phyloP scores from a whole-genome alignment of 2,888 invertebrate species.

The Homarus gammarus region DNA sequence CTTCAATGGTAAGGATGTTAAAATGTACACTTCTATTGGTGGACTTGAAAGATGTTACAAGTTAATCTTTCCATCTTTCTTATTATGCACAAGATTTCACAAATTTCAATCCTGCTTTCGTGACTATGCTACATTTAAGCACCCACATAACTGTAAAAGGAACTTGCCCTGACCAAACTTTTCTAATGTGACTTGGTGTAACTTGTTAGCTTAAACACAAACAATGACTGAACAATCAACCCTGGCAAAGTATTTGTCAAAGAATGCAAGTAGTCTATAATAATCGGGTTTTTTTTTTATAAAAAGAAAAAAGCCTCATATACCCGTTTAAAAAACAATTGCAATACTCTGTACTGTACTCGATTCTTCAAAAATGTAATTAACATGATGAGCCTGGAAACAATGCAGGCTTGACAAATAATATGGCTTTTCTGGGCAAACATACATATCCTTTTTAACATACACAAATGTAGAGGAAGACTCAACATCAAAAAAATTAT shows the following conservation, averaged over 20 bases:
- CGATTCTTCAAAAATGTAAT: background rate
- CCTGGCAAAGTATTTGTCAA: background rate
- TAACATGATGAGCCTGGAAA: background rate
- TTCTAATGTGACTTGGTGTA: background rate
- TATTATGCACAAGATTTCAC: background rate
- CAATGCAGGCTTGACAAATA: background rate
- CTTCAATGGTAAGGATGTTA: background rate
- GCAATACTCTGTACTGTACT: background rate
- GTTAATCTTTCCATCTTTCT: background rate
- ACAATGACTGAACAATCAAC: conserved; percentile 17
- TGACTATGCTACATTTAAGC: background rate
- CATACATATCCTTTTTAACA: background rate
- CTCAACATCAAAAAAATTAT: background rate
- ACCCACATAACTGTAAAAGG: background rate
- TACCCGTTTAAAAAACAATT: conserved; percentile 3
- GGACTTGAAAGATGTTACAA: background rate
- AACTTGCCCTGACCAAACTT: background rate
- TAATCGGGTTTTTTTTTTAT: background rate
- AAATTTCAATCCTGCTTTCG: background rate
- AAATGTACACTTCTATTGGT: background rate
- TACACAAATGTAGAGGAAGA: background rate
- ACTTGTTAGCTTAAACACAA: background rate
- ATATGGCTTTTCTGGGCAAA: background rate
- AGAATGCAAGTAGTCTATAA: background rate
- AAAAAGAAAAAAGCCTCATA: background rate